These are phyloP conservation scores for Sigmodon hispidus DNA, from an alignment of 2,113 vertebrate genomes.

Conservation along the genomic window DNA sequence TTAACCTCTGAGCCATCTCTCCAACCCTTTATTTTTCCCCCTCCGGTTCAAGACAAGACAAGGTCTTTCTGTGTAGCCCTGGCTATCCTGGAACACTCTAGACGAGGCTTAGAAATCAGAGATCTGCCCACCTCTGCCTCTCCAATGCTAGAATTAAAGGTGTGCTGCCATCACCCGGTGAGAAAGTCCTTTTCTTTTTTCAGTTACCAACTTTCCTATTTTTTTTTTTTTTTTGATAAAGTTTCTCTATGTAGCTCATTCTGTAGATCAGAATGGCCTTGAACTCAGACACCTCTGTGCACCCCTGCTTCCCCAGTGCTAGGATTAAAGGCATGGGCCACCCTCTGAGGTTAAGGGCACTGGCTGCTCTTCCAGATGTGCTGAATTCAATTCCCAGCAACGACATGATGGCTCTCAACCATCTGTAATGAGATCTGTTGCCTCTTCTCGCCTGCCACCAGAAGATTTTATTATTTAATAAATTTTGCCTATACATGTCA, in stretches of 20 bases:
- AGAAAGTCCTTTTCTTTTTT: conserved; percentile 27
- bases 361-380: too few relatives aligned
- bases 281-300: background rate
- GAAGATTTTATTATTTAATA: background rate
- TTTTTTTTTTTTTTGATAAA: too few relatives aligned
- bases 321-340: too few relatives aligned
- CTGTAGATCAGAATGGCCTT: background rate
- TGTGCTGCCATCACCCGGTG: background rate
- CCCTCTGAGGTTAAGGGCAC: too few relatives aligned
- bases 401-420: too few relatives aligned
- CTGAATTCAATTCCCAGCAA: too few relatives aligned
- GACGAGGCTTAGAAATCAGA: background rate
- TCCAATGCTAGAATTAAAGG: background rate
- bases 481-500: background rate
- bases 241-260: background rate
- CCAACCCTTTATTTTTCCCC: too few relatives aligned
- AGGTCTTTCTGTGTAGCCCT: background rate
- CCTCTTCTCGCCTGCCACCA: too few relatives aligned
- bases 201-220: background rate
- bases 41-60: too few relatives aligned
- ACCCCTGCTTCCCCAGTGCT: background rate
- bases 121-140: background rate
- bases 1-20: too few relatives aligned
- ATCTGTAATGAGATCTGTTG: background rate
- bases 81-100: background rate